Percentiles rank a stretch among this genome's conserved stretches.
phyloP scores from a whole-genome alignment of 2,113 vertebrate species.

The Xiphophorus couchianus region DNA sequence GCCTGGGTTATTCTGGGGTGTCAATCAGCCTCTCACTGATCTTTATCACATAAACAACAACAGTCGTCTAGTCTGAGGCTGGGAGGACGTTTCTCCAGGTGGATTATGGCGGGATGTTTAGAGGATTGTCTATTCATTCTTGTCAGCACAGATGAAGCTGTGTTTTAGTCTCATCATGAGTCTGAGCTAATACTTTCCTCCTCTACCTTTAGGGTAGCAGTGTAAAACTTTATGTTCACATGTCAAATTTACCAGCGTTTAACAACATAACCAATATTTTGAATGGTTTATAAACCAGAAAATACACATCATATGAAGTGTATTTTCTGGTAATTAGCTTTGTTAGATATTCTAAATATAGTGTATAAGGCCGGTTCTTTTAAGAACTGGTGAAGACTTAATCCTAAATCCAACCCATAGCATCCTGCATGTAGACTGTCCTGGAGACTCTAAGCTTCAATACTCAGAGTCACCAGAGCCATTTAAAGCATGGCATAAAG shows the following conservation, averaged over 20 bases:
- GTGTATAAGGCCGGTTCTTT: background rate
- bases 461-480: constrained; percentile 52
- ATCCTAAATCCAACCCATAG: too few relatives aligned
- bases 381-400: too few relatives aligned
- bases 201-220: background rate
- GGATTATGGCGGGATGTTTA: constrained; percentile 46
- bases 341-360: background rate
- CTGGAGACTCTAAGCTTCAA: constrained; percentile 15
- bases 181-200: background rate
- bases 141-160: background rate
- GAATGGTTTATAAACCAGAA: background rate
- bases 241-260: background rate
- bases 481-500: constrained; percentile 50
- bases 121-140: background rate
- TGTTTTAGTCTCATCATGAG: constrained; percentile 13
- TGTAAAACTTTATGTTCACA: background rate
- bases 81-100: constrained; percentile 53
- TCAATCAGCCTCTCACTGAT: background rate
- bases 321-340: too few relatives aligned
- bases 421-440: too few relatives aligned
- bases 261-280: too few relatives aligned
- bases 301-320: background rate
- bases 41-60: constrained; percentile 46
- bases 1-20: background rate
- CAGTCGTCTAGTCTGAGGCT: constrained; percentile 36